Percentiles rank a stretch among this genome's conserved stretches.
Conservation (phyloP, 1,140 invertebrate genomes). For the Grapholita molesta region DNA sequence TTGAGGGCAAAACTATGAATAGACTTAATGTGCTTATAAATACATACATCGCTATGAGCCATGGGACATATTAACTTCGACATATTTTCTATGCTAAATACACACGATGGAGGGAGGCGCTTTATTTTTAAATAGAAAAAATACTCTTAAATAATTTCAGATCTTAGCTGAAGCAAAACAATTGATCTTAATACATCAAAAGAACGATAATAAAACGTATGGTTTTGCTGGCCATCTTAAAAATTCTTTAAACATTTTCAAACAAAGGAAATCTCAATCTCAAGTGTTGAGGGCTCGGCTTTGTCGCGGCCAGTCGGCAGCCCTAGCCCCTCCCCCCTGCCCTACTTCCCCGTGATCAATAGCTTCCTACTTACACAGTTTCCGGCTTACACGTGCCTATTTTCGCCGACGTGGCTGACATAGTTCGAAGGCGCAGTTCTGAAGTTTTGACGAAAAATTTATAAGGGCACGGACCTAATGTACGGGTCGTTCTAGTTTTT, state of each 20-base stretch:
- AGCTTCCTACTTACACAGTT: conserved; percentile 54
- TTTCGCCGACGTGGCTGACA: conserved; percentile 11
- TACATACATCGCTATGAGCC: no score
- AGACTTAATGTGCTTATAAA: no score
- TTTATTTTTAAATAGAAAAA: neutral
- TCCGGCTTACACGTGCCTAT: conserved; percentile 38
- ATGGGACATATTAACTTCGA: no score
- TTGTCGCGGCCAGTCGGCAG: conserved; percentile 18
- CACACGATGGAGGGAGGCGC: neutral
- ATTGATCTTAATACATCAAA: neutral
- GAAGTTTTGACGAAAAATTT: neutral
- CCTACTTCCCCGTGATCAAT: conserved; percentile 54
- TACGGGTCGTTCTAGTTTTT: neutral
- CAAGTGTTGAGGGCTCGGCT: neutral
- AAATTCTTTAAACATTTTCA: neutral
- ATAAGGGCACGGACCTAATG: neutral
- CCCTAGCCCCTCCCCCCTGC: conserved; percentile 25
- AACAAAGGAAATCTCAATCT: neutral
- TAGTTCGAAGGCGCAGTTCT: neutral
- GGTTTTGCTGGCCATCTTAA: neutral
- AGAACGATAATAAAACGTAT: neutral
- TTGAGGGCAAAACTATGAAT: no score
- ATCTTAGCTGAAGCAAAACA: neutral
- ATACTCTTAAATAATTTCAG: no score
- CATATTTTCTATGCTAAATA: no score